Percentiles rank a stretch among this genome's conserved stretches.
Evolutionary conservation across 64 coral and sea anemone species (phyloP).

Genomic region (Astreopora myriophthalma): DNA sequence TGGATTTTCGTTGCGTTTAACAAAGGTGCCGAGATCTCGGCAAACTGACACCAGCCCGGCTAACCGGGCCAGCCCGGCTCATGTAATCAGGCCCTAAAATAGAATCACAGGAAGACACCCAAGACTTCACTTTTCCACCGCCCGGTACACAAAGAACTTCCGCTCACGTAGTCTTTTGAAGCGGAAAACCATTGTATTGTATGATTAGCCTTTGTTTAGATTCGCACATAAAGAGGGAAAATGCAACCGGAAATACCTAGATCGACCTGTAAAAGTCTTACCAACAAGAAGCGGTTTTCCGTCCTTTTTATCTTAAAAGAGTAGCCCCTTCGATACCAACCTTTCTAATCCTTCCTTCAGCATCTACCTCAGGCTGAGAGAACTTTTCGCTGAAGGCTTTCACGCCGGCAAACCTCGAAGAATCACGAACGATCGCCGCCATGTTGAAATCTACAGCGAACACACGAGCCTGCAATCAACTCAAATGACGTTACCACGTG

Average conservation of each 20-base stretch:
- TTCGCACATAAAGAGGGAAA: neutral
- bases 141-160: neutral
- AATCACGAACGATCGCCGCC: conserved; percentile 63
- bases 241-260: conserved; percentile 1
- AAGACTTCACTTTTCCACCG: neutral
- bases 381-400: conserved; percentile 96
- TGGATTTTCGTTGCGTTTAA: too few relatives aligned
- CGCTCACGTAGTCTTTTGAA: neutral
- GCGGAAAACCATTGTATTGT: neutral
- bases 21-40: too few relatives aligned
- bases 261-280: neutral
- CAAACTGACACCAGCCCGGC: too few relatives aligned
- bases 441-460: conserved; percentile 47
- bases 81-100: too few relatives aligned
- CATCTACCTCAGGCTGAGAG: conserved; percentile 91
- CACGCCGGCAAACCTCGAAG: conserved; percentile 87
- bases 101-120: too few relatives aligned
- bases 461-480: conserved; percentile 63
- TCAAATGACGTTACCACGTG: conserved; percentile 50
- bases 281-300: neutral
- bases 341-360: conserved; percentile 88
- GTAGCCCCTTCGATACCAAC: neutral
- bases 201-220: neutral
- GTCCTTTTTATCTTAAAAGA: neutral
- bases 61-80: too few relatives aligned